Evolutionary conservation across 2,888 invertebrate genomes (phyloP).

Genomic region (Netelia inedita): DNA sequence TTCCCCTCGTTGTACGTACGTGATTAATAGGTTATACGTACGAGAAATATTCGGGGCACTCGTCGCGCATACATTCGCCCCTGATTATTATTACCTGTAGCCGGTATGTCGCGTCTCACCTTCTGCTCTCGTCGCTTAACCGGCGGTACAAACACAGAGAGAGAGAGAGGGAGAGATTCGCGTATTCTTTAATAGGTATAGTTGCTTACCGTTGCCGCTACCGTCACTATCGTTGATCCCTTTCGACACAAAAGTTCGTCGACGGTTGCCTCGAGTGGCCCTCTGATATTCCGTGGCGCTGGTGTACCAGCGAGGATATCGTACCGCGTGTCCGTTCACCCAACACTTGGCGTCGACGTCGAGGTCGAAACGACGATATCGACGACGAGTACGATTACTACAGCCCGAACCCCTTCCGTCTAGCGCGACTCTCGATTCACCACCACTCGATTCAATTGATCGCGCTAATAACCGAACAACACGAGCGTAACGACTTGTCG

Average conservation of each 20-base stretch:
- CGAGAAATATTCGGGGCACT: slow-evolving; percentile 1
- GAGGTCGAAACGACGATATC: slow-evolving; percentile 1
- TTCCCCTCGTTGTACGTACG: background rate
- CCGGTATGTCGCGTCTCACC: slow-evolving; percentile 8
- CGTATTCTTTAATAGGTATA: slow-evolving; percentile 9
- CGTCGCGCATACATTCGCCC: background rate
- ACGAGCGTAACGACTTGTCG: background rate
- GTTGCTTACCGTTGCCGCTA: slow-evolving; percentile 28
- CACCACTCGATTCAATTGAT: slow-evolving; percentile 44
- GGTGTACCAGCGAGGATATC: slow-evolving; percentile 29
- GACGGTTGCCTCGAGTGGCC: slow-evolving; percentile 21
- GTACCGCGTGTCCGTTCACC: slow-evolving; percentile 40
- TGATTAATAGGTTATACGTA: background rate
- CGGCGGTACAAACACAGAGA: background rate
- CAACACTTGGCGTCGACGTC: slow-evolving; percentile 11
- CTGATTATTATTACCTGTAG: slow-evolving; percentile 53
- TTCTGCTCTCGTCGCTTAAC: background rate
- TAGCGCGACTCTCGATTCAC: slow-evolving; percentile 35
- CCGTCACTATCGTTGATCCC: slow-evolving; percentile 25
- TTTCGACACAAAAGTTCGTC: slow-evolving; percentile 3
- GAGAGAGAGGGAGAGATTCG: background rate
- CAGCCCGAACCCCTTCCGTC: slow-evolving; percentile 9
- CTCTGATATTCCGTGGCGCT: slow-evolving; percentile 54
- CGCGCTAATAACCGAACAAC: slow-evolving; percentile 23
- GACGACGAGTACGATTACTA: background rate